Base-by-base conservation (phyloP, 2,797 vertebrate genomes). In the Cynopterus sphinx region DNA sequence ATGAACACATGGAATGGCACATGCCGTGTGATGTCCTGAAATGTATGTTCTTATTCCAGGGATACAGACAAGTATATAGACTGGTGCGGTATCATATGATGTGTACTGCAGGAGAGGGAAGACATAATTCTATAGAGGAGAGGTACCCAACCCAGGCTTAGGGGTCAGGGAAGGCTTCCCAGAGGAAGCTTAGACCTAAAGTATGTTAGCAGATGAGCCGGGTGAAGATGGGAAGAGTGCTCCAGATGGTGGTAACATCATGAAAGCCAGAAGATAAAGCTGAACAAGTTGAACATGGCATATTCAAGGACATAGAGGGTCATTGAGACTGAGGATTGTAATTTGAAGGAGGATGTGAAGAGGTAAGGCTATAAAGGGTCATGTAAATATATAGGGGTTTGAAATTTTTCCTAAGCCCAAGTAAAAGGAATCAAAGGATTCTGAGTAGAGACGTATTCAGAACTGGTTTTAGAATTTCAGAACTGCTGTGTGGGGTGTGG, bases 241-340 rank as follows among this genome's bases (percentile, higher is more conserved):
- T 55, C 13, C 2, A 3, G 53, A 49, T 22, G 4, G 39, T 67
- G 59, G 65, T 51, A 55, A 53, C 33, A 31, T n/a, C 1, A 0
- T 41, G 11, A 71, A 81, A 73, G 59, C 24, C 19, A 15, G 82
- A 68, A 49, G 61, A 31, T 33, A n/a, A 78, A 36, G 6, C 39
- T 9, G 53, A 70, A 51, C 0, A 0, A 51, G 9, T n/a, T 11
- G 59, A 67, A 51, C 0, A 0, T 41, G 53, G 22, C 3, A 2
- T 2, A 5, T 36, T 67, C 16, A 41, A 79, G 33, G 68, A 85
- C 51, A 33, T 11, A 26, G 65, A 16, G 28, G 15, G 59, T 43
- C 7, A 22, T 16, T 9, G 85, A 85, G 39, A n/a, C 26, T 3
- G 26, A 39, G 43, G 21, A 17, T 63, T 77, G 36, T 36, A 63